Base-by-base conservation (phyloP, 2,888 invertebrate species). In the Sinelater perroti region DNA sequence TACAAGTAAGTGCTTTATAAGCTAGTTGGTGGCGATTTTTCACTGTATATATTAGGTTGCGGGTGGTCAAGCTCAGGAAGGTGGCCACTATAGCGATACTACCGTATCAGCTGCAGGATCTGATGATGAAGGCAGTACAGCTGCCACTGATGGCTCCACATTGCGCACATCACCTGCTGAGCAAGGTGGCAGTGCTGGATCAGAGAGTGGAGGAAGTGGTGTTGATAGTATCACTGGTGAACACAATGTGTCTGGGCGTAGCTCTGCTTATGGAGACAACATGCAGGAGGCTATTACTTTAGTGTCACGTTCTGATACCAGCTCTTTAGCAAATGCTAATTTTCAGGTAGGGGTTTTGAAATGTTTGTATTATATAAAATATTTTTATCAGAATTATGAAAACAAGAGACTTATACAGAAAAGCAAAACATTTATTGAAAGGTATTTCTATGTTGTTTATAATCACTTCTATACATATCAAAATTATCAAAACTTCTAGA, bases 51-150 rank as follows among this genome's bases (percentile, higher is more conserved):
- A 24, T 3, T 8, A 60, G 60, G 55, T 60, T 13, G 45, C 51
- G 6, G 72, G 53, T 64, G 71, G 68, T 5, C 74, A 72, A 45
- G 73, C 67, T 2, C 77, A 78, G 62, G 84, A 85, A 71, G 82
- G 80, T 10, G 86, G 87, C 1, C 87, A 88, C 70, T 88, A 88
- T 72, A 90, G 91, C 44, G 93, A 93, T 65, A 89, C 90, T 13
- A 89, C 91, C 2, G 91, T 91, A 11, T 92, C 95, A 10, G 91
- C 93, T 2, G 92, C 86, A 46, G 95, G 93, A 3, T 95, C 95
- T 6, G 97, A 97, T 74, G 95, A 95, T 76, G 97, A 97, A 77
- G 96, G 92, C 47, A 95, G 95, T 64, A 96, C 95, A 24, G 96
- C 95, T 5, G 95, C 95, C 1, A 96, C 95, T 0, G 96, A 96